These are phyloP conservation scores for Phthorimaea operculella DNA, from an alignment of 1,140 invertebrate genomes.

Conservation along the genomic window DNA sequence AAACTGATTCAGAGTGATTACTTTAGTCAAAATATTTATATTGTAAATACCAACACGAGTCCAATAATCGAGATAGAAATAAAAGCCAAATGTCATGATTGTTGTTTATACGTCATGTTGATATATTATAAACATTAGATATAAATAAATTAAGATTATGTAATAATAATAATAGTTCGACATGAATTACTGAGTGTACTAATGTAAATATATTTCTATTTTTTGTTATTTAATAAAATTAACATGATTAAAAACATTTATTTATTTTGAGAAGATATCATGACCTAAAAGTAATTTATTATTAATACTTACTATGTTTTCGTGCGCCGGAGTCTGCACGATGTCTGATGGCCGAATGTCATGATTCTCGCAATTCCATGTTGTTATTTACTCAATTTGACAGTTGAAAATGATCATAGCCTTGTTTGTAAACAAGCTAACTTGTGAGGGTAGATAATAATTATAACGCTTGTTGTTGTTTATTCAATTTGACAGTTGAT, in stretches of 20 bases:
- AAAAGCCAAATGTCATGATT: background rate
- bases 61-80: background rate
- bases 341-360: background rate
- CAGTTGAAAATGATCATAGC: too few relatives aligned
- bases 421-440: too few relatives aligned
- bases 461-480: too few relatives aligned
- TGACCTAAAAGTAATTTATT: too few relatives aligned
- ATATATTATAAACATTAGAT: background rate
- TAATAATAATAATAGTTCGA: background rate
- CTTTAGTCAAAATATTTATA: background rate
- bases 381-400: too few relatives aligned
- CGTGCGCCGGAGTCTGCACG: slow-evolving; percentile 6
- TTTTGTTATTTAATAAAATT: too few relatives aligned
- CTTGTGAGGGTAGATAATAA: too few relatives aligned
- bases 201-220: too few relatives aligned
- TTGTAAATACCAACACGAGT: background rate
- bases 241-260: too few relatives aligned
- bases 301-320: background rate
- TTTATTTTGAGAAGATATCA: too few relatives aligned
- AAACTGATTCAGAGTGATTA: background rate
- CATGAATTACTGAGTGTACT: background rate
- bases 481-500: too few relatives aligned
- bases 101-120: background rate
- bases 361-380: background rate
- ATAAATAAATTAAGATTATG: background rate